Evolutionary conservation across 2,113 vertebrate genomes (phyloP).

Genomic region (Hypomesus transpacificus): DNA sequence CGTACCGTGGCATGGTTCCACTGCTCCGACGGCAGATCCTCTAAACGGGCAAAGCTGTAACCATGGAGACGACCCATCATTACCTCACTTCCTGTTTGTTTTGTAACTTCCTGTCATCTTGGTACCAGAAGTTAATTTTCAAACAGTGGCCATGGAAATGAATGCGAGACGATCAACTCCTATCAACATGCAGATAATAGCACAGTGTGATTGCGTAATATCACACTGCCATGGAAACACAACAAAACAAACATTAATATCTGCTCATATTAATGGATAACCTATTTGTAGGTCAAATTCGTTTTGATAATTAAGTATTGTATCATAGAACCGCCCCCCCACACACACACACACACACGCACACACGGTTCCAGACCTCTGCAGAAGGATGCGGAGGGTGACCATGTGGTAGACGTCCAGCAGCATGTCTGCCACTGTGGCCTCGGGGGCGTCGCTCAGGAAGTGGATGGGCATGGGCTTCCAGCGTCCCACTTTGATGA

Average conservation of each 20-base stretch:
- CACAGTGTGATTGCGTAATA: no score
- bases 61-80: slow-evolving; percentile 37
- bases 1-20: slow-evolving; percentile 93
- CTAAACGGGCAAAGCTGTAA: slow-evolving; percentile 84
- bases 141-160: slow-evolving; percentile 6
- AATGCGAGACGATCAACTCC: neutral
- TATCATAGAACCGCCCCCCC: no score
- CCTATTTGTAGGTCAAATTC: no score
- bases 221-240: slow-evolving; percentile 2
- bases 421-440: slow-evolving; percentile 86
- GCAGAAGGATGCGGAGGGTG: slow-evolving; percentile 85
- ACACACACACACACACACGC: neutral
- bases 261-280: neutral
- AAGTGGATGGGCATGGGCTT: slow-evolving; percentile 85
- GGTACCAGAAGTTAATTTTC: neutral
- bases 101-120: neutral
- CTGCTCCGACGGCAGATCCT: slow-evolving; percentile 90
- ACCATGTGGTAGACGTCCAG: slow-evolving; percentile 88
- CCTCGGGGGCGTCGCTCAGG: slow-evolving; percentile 83
- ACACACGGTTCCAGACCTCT: slow-evolving; percentile 67
- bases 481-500: slow-evolving; percentile 87
- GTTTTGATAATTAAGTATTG: no score
- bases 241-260: neutral
- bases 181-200: neutral
- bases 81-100: neutral